A percentile compares a stretch with the other conserved stretches of the same genome.
phyloP scores from a whole-genome alignment of 2,113 vertebrate genomes.

The Lontra canadensis region DNA sequence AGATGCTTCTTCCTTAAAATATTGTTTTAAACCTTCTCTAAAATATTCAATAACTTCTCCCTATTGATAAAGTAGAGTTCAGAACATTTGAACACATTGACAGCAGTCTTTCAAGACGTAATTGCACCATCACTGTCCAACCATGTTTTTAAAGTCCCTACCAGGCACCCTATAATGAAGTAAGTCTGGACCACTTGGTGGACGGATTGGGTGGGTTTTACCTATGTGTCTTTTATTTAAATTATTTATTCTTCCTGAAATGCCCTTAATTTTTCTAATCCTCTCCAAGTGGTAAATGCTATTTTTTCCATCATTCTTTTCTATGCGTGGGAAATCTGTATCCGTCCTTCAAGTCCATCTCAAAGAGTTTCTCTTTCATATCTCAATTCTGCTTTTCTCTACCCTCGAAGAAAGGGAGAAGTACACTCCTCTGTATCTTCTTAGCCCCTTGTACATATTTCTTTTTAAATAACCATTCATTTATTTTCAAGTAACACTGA shows the following conservation, averaged over 20 bases:
- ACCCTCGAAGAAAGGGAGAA: background rate
- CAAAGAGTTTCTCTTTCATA: background rate
- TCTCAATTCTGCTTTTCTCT: background rate
- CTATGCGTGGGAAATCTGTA: background rate
- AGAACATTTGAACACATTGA: background rate
- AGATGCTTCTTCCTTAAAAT: background rate
- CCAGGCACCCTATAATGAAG: background rate
- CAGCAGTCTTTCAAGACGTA: background rate
- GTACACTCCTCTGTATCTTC: rapidly evolving
- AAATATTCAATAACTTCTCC: background rate
- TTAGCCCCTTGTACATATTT: background rate
- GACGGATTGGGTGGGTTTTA: background rate
- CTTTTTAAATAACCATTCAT: background rate
- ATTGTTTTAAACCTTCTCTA: background rate
- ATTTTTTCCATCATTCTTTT: background rate
- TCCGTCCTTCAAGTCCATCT: background rate
- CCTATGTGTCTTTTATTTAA: background rate
- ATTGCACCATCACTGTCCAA: background rate
- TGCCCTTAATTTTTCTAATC: background rate
- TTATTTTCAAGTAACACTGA: background rate
- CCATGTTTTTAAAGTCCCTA: background rate
- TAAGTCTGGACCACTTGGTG: background rate
- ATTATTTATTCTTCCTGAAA: background rate
- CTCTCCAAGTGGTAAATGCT: background rate
- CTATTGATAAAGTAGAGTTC: background rate